These are phyloP conservation scores for Panurus biarmicus DNA, from an alignment of 2,113 vertebrate genomes.

Conservation along the genomic window DNA sequence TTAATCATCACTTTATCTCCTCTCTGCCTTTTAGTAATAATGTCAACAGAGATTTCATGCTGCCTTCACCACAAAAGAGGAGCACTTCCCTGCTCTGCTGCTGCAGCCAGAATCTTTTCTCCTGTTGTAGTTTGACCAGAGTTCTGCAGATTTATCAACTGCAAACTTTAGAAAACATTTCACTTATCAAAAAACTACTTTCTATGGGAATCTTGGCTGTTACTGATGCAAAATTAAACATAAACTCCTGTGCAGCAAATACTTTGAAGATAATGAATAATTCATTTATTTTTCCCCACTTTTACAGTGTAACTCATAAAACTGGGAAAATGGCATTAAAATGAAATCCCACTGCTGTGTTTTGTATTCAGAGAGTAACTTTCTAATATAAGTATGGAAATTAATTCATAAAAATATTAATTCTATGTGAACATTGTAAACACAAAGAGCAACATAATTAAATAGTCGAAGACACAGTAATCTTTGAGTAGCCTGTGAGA, in stretches of 20 bases:
- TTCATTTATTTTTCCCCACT: neutral
- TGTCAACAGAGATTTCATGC: neutral
- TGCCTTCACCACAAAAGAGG: neutral
- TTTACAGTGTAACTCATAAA: neutral
- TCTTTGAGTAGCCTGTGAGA: neutral
- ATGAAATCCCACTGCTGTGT: neutral
- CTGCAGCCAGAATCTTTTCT: neutral
- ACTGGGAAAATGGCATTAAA: neutral
- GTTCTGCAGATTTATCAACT: neutral
- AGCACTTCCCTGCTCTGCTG: neutral
- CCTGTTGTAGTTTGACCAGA: neutral
- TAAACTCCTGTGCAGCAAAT: neutral
- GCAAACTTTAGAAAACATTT: neutral
- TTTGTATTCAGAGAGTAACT: neutral
- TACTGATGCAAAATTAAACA: neutral
- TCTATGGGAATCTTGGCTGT: neutral
- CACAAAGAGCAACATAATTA: neutral
- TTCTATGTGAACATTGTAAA: neutral
- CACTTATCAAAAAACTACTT: neutral
- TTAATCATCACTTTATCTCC: neutral
- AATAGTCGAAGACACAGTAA: neutral
- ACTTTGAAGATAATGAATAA: neutral
- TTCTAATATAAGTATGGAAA: neutral
- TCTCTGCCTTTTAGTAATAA: neutral
- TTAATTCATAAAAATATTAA: neutral